A percentile compares a stretch with the other conserved stretches of the same genome.
phyloP scores from a whole-genome alignment of 2,113 vertebrate genomes.

The Picathartes gymnocephalus region DNA sequence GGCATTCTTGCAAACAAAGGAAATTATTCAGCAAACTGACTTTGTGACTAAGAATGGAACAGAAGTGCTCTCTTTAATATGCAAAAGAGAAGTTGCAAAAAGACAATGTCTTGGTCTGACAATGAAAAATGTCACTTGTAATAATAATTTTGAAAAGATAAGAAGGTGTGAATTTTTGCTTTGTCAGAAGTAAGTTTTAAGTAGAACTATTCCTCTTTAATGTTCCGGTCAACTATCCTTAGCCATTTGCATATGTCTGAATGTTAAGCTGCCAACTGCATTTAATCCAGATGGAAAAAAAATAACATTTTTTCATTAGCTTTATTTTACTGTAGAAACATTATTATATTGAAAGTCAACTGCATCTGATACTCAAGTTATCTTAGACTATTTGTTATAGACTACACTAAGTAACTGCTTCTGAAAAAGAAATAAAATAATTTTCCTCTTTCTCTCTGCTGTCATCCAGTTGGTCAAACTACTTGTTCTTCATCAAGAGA shows the following conservation, averaged over 20 bases:
- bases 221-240: background rate
- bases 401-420: background rate
- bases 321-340: background rate
- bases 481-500: background rate
- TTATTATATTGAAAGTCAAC: background rate
- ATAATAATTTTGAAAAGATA: conserved; percentile 28
- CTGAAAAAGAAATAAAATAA: background rate
- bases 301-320: background rate
- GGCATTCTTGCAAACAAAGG: background rate
- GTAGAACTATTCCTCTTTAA: background rate
- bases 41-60: conserved; percentile 41
- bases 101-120: background rate
- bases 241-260: background rate
- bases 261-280: background rate
- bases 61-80: conserved; percentile 42
- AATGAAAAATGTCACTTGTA: conserved; percentile 18
- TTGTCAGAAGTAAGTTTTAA: background rate
- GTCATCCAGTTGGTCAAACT: background rate
- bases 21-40: conserved; percentile 36
- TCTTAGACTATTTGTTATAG: background rate
- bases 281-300: background rate
- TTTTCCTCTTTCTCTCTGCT: background rate
- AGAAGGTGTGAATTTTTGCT: conserved; percentile 4
- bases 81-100: conserved; percentile 12
- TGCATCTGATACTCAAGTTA: background rate